Conservation (phyloP, 2,113 vertebrate species). For the Onychostruthus taczanowskii region DNA sequence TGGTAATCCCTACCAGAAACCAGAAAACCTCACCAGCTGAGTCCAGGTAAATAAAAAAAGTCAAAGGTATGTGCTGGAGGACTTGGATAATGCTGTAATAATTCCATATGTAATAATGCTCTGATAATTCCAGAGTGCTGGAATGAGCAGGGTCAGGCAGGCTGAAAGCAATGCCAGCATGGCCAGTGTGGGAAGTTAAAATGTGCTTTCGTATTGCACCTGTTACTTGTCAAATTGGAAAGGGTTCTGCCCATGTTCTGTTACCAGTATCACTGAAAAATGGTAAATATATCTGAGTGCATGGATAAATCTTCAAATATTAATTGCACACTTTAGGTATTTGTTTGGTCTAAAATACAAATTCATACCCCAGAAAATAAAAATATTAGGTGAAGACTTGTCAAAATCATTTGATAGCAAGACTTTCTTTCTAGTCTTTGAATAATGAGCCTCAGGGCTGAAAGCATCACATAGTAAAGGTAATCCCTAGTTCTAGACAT, state of each 20-base stretch:
- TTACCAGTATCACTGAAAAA: not conserved
- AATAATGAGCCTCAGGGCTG: constrained; percentile 51
- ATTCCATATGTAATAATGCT: not conserved
- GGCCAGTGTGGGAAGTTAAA: not conserved
- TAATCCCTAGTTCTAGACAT: not conserved
- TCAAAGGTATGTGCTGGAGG: not conserved
- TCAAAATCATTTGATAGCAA: constrained; percentile 57
- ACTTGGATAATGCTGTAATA: not conserved
- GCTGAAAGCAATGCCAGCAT: not conserved
- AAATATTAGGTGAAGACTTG: constrained; percentile 49
- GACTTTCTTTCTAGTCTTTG: constrained; percentile 48
- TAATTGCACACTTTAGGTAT: not conserved
- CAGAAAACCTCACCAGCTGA: not conserved
- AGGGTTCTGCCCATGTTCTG: not conserved
- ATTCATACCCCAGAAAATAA: constrained; percentile 45
- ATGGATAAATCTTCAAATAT: not conserved
- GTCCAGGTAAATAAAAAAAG: not conserved
- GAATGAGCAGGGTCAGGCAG: not conserved
- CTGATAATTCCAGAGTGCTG: not conserved
- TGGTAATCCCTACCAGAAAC: not conserved
- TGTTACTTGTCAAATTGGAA: not conserved
- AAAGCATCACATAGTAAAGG: not conserved
- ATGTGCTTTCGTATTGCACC: not conserved
- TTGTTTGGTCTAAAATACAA: constrained; percentile 60
- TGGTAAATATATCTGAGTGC: not conserved